Percentiles rank a stretch among this genome's conserved stretches.
Conservation (phyloP, 2,113 vertebrate genomes). For the Sinocyclocheilus grahami region DNA sequence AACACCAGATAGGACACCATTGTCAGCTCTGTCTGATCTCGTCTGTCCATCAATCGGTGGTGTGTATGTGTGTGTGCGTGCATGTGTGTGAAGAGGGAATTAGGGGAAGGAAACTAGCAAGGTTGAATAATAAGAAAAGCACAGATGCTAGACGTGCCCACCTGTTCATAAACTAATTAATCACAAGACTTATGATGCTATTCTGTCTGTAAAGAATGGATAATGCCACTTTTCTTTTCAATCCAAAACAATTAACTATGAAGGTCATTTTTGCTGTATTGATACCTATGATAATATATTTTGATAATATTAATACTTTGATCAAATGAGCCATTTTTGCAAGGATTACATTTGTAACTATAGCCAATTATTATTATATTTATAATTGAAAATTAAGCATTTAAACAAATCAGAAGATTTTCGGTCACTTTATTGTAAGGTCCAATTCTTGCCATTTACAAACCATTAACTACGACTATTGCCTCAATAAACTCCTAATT, state of each 20-base stretch:
- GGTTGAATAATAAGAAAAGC: conserved; percentile 56
- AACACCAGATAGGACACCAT: conserved; percentile 76
- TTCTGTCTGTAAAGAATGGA: conserved; percentile 41
- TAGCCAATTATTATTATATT: neutral
- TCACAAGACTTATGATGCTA: conserved; percentile 48
- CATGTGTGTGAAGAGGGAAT: conserved; percentile 28
- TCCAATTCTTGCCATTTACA: no score
- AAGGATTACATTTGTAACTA: neutral
- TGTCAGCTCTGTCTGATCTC: conserved; percentile 80
- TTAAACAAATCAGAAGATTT: no score
- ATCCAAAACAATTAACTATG: neutral
- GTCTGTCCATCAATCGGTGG: conserved; percentile 80
- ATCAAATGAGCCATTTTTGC: neutral
- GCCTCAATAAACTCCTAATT: no score
- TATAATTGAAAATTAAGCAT: no score
- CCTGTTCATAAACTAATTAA: conserved; percentile 55
- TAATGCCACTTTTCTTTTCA: neutral
- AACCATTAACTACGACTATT: no score
- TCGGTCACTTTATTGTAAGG: no score
- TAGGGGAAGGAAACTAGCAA: conserved; percentile 46
- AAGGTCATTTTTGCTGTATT: neutral
- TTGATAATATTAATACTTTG: neutral
- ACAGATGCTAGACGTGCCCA: conserved; percentile 48
- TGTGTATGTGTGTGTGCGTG: conserved; percentile 7
- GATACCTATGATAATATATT: no score